Base-by-base conservation (phyloP, 2,113 vertebrate species). In the Ameiurus melas region DNA sequence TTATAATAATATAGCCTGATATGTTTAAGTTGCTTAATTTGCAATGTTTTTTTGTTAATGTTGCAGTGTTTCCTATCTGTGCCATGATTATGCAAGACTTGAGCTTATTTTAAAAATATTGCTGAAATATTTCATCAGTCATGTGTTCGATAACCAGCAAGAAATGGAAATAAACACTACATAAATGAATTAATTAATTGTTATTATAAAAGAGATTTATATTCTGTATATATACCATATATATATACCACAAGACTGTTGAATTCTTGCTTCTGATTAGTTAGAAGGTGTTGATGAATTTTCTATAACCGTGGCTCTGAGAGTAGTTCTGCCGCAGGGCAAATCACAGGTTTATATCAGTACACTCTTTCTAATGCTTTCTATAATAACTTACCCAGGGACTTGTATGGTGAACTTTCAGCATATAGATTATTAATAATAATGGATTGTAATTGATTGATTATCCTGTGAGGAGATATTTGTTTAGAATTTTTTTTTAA, bases 141-240 rank as follows among this genome's bases (percentile, higher is more conserved):
- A 55, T 53, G 20, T 55, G 9, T 85, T 33, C 2, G 5, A 20
- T n/a, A 25, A 36, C 19, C 66, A 71, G n/a, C 66, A 43, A 58
- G 20, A 75, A 58, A 58, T 36, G 51, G 51, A 85, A 85, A 85
- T 85, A 85, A 85, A 85, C 51, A 85, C 14, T 36, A 57, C 19
- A 57, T 33, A 39, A 58, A 58, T 85, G 0, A 73, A 14, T 66
- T 1, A 68, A 68, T 43, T 1, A 25, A 25, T 43, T 73, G 33
- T 36, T 36, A 19, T 71, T 71, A 7, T 17, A 36, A 71, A 17
- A 14, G 13, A 36, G 70, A 22, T 53, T n/a, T 78, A 13, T 1
- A 16, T 78, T 78, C 39, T 47, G 16, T n/a, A n/a, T n/a, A n/a
- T n/a, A n/a, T n/a, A n/a, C n/a, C n/a, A n/a, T n/a, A n/a, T n/a